Base-by-base conservation (phyloP, 1,140 invertebrate species). In the Melanaphis sacchari region DNA sequence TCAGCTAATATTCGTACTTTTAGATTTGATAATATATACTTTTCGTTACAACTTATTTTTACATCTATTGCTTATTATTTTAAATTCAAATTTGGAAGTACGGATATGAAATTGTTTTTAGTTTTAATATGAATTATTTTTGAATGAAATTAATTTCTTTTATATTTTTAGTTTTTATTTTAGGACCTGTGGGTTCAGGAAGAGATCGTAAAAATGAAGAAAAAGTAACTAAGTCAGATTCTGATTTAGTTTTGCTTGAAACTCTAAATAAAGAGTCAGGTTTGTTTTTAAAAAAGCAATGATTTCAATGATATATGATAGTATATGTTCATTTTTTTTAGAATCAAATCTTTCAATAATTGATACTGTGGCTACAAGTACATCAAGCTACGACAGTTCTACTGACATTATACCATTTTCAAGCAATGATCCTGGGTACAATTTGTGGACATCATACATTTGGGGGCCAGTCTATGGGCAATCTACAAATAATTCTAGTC, bases 201-300 rank as follows among this genome's bases (percentile, higher is more conserved):
- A 82, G 91, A 93, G 91, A 93, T 93, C 76, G 91, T 22, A 93
- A 93, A 84, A 81, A 54, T 52, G 91, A 93, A 18, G 91, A 93
- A 49, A 82, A 84, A 84, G 31, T 41, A n/a, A 54, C 26, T 0
- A 93, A 85, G 22, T 40, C 36, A 21, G 81, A 85, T 26, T 84
- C 91, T 3, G 46, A 93, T 85, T 76, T 52, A 38, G 46, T 93
- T 84, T 93, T 93, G 40, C n/a, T 49, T 6, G 76, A 84, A 21
- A 6, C 91, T n/a, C 3, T 81, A 24, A 82, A 92, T 84, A 46
- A 84, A 36, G 43, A 92, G 36, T 82, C 91, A 52, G 91, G 91
- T 92, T 46, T 49, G 66, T 49, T n/a, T 82, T 66, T 54, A 31
- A 43, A 2, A 31, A 76, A 76, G n/a, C n/a, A 66, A 31, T 7